Evolutionary conservation across 2,113 vertebrate genomes (phyloP).

Genomic region (Solea senegalensis): DNA sequence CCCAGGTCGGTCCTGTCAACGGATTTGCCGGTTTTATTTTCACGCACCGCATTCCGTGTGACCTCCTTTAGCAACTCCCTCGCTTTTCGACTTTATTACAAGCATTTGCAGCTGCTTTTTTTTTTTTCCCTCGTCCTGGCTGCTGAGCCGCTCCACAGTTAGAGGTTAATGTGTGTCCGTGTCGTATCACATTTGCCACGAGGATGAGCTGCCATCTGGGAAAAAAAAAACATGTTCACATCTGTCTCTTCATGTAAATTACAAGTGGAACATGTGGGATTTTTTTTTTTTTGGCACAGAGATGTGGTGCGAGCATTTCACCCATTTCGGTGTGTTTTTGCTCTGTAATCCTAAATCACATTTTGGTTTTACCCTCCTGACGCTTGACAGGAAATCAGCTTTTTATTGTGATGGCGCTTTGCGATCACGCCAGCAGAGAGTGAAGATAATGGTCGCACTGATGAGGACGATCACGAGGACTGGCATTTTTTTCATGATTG

Average conservation of each 20-base stretch:
- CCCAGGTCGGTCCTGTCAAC: constrained; percentile 32
- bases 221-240: constrained; percentile 38
- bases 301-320: not conserved
- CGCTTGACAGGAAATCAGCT: no score
- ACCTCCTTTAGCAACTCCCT: constrained; percentile 10
- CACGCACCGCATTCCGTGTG: not conserved
- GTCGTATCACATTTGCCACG: constrained; percentile 52
- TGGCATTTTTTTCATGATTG: not conserved
- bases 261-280: constrained; percentile 21
- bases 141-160: constrained; percentile 29
- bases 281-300: constrained; percentile 1
- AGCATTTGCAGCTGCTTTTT: constrained; percentile 38
- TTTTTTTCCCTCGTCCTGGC: constrained; percentile 11
- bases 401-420: not conserved
- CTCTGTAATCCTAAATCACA: constrained; percentile 3
- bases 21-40: constrained; percentile 15
- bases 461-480: not conserved
- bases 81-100: constrained; percentile 35
- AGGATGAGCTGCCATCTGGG: constrained; percentile 47
- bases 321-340: no score
- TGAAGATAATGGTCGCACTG: not conserved
- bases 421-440: no score
- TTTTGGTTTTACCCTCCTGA: no score
- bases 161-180: constrained; percentile 54
- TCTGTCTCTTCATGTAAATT: constrained; percentile 54